These are phyloP conservation scores for Mus minutoides DNA, from an alignment of 2,797 vertebrate genomes.

Conservation along the genomic window DNA sequence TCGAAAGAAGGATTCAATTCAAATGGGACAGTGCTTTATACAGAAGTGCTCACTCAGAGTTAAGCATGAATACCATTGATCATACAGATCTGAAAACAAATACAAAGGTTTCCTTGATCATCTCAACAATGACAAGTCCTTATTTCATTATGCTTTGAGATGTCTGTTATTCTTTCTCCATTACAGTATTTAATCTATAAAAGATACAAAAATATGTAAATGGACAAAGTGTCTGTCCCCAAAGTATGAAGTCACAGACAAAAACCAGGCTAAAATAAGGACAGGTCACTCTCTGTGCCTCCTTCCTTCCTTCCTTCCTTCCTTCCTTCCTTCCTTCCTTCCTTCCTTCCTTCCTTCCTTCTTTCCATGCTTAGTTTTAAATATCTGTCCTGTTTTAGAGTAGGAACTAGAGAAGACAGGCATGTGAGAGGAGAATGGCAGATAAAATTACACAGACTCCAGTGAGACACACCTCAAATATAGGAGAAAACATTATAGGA, in stretches of 20 bases:
- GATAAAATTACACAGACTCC: background rate
- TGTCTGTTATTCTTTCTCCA: background rate
- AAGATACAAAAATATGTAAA: constrained; percentile 20
- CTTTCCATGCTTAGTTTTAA: background rate
- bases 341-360: too few relatives aligned
- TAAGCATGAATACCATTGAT: background rate
- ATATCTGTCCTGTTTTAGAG: background rate
- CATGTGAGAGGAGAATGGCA: background rate
- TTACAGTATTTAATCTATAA: background rate
- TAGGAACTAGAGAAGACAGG: background rate
- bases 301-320: background rate
- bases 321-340: too few relatives aligned
- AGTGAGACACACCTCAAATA: background rate
- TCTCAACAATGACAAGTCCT: background rate
- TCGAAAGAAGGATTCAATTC: background rate
- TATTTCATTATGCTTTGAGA: constrained; percentile 15
- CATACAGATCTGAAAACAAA: background rate
- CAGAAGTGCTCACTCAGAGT: background rate
- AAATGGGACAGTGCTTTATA: background rate
- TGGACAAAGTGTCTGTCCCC: background rate
- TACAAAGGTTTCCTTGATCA: background rate
- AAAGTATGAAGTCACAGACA: background rate
- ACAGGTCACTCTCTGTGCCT: background rate
- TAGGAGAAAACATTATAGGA: background rate
- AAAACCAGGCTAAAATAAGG: background rate